phyloP scores from a whole-genome alignment of 1,140 invertebrate genomes.

The Halesus radiatus region DNA sequence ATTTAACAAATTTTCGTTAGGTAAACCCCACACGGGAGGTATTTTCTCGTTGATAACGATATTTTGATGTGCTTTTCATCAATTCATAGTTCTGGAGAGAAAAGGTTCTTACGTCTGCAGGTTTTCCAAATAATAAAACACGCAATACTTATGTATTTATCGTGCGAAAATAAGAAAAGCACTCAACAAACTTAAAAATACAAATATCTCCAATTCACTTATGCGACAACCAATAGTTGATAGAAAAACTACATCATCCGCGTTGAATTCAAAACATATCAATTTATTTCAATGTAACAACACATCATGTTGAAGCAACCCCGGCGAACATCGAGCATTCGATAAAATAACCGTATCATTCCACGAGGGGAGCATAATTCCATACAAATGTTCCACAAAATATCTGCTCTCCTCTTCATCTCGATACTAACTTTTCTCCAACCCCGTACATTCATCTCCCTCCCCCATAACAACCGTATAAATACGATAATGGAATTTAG shows the following conservation, averaged over 20 bases:
- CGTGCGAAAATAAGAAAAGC: too few species aligned
- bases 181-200: too few species aligned
- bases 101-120: too few species aligned
- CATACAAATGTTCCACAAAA: constrained; percentile 42
- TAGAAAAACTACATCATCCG: background rate
- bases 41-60: too few species aligned
- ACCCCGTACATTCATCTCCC: constrained; percentile 17
- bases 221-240: background rate
- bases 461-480: constrained; percentile 44
- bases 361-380: constrained; percentile 25
- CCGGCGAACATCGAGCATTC: constrained; percentile 2
- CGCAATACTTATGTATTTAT: too few species aligned
- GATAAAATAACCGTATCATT: constrained; percentile 45
- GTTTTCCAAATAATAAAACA: too few species aligned
- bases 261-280: constrained; percentile 28
- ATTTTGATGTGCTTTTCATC: too few species aligned
- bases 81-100: too few species aligned
- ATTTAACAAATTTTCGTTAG: too few species aligned
- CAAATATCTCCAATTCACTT: too few species aligned
- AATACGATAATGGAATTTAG: constrained; percentile 53
- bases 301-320: constrained; percentile 26
- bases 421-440: background rate
- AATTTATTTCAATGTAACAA: constrained; percentile 48
- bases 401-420: constrained; percentile 5
- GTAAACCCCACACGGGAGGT: too few species aligned